These are phyloP conservation scores for Drosophila ananassae DNA, from an alignment of 1,140 invertebrate genomes.

Conservation along the genomic window DNA sequence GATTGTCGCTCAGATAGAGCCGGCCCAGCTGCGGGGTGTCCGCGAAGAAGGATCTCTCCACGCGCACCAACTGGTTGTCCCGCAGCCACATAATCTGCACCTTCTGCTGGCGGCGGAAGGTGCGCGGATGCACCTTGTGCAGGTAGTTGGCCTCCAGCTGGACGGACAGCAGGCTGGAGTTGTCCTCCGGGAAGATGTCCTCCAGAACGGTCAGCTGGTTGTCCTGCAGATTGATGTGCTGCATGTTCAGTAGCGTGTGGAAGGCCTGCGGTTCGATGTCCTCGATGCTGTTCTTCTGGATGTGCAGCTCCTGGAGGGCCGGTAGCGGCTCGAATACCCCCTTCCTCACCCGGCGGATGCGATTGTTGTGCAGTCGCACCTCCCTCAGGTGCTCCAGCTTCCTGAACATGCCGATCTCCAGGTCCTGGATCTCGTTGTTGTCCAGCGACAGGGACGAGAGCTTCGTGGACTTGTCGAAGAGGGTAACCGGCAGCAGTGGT, in stretches of 20 bases:
- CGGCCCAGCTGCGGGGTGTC: constrained; percentile 90
- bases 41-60: constrained; percentile 89
- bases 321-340: constrained; percentile 93
- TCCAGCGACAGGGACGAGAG: constrained; percentile 94
- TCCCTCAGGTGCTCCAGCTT: constrained; percentile 90
- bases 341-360: constrained; percentile 89
- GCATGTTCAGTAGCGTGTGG: constrained; percentile 91
- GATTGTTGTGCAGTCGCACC: constrained; percentile 94
- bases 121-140: constrained; percentile 90
- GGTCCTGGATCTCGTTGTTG: constrained; percentile 93
- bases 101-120: constrained; percentile 90
- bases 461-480: constrained; percentile 90
- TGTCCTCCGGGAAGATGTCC: constrained; percentile 90
- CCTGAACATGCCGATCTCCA: constrained; percentile 92
- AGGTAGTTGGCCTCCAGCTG: constrained; percentile 94
- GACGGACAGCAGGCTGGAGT: constrained; percentile 92
- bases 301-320: constrained; percentile 91
- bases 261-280: constrained; percentile 93
- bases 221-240: constrained; percentile 94
- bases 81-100: constrained; percentile 94
- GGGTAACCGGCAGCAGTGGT: constrained; percentile 88
- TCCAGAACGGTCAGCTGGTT: constrained; percentile 91
- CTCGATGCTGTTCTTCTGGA: constrained; percentile 94
- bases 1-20: constrained; percentile 93
- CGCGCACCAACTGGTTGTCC: constrained; percentile 90